Conservation (phyloP, 1,140 invertebrate species). For the Bradysia coprophila region DNA sequence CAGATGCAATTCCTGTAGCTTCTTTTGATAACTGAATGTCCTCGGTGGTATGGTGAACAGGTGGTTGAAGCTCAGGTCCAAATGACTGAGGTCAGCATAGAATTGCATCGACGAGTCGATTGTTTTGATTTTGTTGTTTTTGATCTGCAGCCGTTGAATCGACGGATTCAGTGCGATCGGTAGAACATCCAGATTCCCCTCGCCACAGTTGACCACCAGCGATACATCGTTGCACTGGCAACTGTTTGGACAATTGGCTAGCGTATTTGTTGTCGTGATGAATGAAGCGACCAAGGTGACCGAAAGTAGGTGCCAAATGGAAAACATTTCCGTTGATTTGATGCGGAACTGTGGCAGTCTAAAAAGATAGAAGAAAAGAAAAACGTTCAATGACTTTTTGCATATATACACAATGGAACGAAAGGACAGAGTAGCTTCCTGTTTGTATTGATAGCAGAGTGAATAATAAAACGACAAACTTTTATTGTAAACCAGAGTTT, state of each 20-base stretch:
- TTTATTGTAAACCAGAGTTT: too few species aligned
- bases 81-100: conserved; percentile 55
- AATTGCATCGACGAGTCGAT: conserved; percentile 65
- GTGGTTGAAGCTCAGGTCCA: conserved; percentile 63
- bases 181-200: conserved; percentile 60
- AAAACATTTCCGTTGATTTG: too few species aligned
- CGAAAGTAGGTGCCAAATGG: too few species aligned
- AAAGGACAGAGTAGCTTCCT: too few species aligned
- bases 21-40: conserved; percentile 53
- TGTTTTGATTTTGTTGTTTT: conserved; percentile 60
- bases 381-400: too few species aligned
- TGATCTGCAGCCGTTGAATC: conserved; percentile 56
- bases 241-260: conserved; percentile 43
- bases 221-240: conserved; percentile 69
- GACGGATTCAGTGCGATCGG: conserved; percentile 74
- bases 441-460: too few species aligned
- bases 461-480: too few species aligned
- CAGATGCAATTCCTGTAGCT: conserved; percentile 54
- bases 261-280: too few species aligned
- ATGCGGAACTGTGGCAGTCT: too few species aligned
- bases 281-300: too few species aligned
- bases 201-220: conserved; percentile 56
- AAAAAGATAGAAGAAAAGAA: too few species aligned
- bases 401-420: too few species aligned
- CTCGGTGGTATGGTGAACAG: conserved; percentile 48